These are phyloP conservation scores for Thomomys bottae DNA, from an alignment of 2,113 vertebrate species.

Conservation along the genomic window DNA sequence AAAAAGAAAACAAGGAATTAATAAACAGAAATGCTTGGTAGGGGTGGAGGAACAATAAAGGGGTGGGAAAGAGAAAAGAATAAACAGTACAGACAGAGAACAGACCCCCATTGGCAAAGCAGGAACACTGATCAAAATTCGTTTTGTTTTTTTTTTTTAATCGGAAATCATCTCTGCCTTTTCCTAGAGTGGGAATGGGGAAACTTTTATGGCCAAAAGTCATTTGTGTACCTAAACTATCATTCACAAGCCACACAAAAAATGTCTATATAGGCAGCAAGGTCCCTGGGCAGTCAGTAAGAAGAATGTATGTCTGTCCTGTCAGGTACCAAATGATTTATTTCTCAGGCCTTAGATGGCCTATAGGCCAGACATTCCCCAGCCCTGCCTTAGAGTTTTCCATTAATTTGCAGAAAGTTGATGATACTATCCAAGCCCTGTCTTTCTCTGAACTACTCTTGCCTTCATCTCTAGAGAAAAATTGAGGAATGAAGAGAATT, in stretches of 20 bases:
- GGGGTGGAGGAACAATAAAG: no score
- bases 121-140: neutral
- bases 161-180: neutral
- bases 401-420: neutral
- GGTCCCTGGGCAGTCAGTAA: no score
- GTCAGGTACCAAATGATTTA: no score
- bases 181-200: neutral
- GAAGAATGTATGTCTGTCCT: no score
- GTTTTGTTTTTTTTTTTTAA: neutral
- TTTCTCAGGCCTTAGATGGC: no score
- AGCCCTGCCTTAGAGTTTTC: neutral
- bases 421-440: conserved; percentile 9
- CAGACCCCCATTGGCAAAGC: neutral
- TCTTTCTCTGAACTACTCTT: conserved; percentile 37
- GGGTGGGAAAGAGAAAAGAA: neutral
- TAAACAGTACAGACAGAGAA: neutral
- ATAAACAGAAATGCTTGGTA: no score
- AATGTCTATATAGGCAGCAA: no score
- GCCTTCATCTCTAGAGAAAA: conserved; percentile 38
- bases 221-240: no score
- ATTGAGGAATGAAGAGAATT: conserved; percentile 41
- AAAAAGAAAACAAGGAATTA: neutral
- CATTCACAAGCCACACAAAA: no score
- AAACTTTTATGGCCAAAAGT: no score
- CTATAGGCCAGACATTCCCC: no score